Conservation (phyloP, 2,888 invertebrate species). For the Leptinotarsa peninsularis region DNA sequence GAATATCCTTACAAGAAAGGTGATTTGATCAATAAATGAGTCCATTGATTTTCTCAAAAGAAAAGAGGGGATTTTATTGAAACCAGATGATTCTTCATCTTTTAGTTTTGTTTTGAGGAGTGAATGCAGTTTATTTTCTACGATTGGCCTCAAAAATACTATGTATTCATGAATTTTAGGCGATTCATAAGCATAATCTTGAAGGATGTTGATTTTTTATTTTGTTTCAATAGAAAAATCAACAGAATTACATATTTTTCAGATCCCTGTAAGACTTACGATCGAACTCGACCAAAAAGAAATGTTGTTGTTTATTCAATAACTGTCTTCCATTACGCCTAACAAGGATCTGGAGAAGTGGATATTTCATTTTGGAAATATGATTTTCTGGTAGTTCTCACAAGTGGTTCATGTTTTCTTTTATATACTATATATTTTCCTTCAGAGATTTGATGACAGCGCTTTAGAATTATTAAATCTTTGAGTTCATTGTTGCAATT, state of each 20-base stretch:
- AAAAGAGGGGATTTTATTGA: not conserved
- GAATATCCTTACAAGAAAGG: not conserved
- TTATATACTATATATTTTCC: not conserved
- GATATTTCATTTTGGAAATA: slow-evolving; percentile 9
- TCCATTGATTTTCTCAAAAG: not conserved
- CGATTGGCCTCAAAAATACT: too few relatives aligned
- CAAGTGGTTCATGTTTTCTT: not conserved
- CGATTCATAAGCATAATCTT: not conserved
- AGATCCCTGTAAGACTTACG: not conserved
- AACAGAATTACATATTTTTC: not conserved
- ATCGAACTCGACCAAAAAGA: not conserved
- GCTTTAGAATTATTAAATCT: not conserved
- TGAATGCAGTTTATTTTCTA: too few relatives aligned
- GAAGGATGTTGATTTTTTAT: not conserved
- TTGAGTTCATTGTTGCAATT: slow-evolving; percentile 7
- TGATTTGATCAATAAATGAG: not conserved
- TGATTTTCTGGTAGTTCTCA: not conserved
- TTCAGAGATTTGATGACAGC: not conserved
- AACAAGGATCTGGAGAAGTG: slow-evolving; percentile 8
- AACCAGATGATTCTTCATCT: slow-evolving; percentile 1
- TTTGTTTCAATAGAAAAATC: not conserved
- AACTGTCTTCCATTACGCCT: slow-evolving; percentile 1
- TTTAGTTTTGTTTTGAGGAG: not conserved
- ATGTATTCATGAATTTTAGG: not conserved
- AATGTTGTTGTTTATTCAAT: slow-evolving; percentile 8